phyloP scores from a whole-genome alignment of 2,888 invertebrate species.

The Chrysolina haemoptera region DNA sequence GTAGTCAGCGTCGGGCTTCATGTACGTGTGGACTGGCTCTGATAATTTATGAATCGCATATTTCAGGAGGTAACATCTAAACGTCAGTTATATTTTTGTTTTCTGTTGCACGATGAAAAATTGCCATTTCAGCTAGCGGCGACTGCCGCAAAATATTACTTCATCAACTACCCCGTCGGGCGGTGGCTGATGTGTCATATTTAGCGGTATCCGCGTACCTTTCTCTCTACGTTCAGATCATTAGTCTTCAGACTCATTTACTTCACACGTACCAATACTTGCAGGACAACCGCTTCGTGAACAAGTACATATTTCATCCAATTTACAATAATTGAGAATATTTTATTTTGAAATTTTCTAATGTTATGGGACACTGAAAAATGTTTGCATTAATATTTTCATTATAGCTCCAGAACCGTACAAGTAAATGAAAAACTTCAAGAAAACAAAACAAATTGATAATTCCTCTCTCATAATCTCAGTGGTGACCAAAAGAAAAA shows the following conservation, averaged over 20 bases:
- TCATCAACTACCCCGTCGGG: conserved; percentile 21
- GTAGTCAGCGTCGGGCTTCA: conserved; percentile 30
- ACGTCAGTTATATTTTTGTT: conserved; percentile 26
- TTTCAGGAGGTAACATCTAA: conserved; percentile 36
- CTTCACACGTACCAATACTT: background rate
- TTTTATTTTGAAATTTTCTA: too few relatives aligned
- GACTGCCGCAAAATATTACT: conserved; percentile 23
- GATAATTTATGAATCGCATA: conserved; percentile 36
- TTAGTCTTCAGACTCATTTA: conserved; percentile 11
- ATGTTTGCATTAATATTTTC: too few relatives aligned
- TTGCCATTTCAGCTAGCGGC: conserved; percentile 21
- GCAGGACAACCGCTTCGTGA: too few relatives aligned
- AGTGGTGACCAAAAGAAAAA: too few relatives aligned
- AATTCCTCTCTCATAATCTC: too few relatives aligned
- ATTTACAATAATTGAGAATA: too few relatives aligned
- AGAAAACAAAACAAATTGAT: too few relatives aligned
- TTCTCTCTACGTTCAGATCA: background rate
- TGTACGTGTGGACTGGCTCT: conserved; percentile 28
- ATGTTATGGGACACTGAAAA: too few relatives aligned
- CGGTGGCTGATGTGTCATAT: conserved; percentile 1
- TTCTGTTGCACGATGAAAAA: conserved; percentile 28
- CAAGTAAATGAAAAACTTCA: too few relatives aligned
- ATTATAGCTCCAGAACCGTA: too few relatives aligned
- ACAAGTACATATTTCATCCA: too few relatives aligned
- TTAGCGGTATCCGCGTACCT: conserved; percentile 9